Evolutionary conservation across 2,113 vertebrate species (phyloP).

Genomic region (Hystrix brachyura): DNA sequence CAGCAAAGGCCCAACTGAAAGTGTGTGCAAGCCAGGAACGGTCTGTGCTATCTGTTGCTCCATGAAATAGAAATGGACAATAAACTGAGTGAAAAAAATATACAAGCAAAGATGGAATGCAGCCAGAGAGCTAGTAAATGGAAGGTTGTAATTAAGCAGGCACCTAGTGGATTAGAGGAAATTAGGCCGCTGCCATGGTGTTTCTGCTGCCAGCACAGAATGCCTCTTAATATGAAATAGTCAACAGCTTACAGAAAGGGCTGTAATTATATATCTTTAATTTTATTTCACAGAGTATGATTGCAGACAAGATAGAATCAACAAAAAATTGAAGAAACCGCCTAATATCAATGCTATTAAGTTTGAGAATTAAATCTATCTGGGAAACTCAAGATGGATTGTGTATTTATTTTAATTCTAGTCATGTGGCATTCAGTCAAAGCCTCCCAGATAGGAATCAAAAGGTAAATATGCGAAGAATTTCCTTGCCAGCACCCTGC

Average conservation of each 20-base stretch:
- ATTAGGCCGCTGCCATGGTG: conserved; percentile 65
- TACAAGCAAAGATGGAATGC: conserved; percentile 73
- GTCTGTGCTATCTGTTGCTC: conserved; percentile 22
- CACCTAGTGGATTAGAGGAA: conserved; percentile 82
- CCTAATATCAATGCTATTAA: conserved; percentile 54
- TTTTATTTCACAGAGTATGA: conserved; percentile 74
- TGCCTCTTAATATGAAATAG: conserved; percentile 75
- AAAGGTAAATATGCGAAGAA: conserved; percentile 81
- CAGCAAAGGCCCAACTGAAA: conserved; percentile 45
- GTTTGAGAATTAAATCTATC: conserved; percentile 29
- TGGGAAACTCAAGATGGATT: conserved; percentile 48
- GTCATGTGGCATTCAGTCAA: conserved; percentile 55
- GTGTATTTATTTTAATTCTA: conserved; percentile 71
- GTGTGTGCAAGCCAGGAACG: neutral
- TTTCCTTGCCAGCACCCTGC: conserved; percentile 68
- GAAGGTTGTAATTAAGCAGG: conserved; percentile 81
- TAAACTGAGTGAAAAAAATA: conserved; percentile 77
- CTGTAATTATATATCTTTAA: conserved; percentile 81
- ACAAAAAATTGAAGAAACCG: conserved; percentile 68
- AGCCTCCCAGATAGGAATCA: conserved; percentile 76
- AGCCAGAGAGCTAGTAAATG: conserved; percentile 79
- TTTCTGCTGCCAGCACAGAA: conserved; percentile 72
- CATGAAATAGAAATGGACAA: conserved; percentile 73
- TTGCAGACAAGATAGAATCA: conserved; percentile 69
- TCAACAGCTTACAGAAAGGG: conserved; percentile 71